Conservation (phyloP, 1,140 invertebrate species). For the Chironomus striatipennis region DNA sequence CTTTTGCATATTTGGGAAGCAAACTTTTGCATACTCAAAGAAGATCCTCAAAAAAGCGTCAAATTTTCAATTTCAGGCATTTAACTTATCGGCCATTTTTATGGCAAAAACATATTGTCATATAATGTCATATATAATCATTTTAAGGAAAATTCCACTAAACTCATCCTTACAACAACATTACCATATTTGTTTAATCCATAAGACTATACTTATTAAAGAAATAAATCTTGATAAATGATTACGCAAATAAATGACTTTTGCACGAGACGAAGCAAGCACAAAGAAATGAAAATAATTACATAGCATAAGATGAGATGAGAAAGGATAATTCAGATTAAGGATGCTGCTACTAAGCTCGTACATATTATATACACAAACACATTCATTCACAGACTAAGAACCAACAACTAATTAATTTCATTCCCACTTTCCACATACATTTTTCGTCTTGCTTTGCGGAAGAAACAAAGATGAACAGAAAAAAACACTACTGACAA, state of each 20-base stretch:
- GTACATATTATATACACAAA: background rate
- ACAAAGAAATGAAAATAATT: background rate
- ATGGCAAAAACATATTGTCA: no score
- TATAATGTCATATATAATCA: no score
- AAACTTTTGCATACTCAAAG: no score
- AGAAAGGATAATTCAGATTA: slow-evolving; percentile 13
- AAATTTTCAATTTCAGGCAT: no score
- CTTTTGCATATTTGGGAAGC: no score
- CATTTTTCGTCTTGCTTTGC: background rate
- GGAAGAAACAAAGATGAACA: background rate
- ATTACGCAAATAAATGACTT: slow-evolving; percentile 21
- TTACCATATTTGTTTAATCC: no score
- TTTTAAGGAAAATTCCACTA: no score
- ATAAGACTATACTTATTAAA: background rate
- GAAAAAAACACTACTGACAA: background rate
- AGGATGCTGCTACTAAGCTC: background rate
- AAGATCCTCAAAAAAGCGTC: no score
- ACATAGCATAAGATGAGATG: background rate
- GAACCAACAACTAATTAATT: background rate
- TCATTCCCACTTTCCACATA: background rate
- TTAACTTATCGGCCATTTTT: no score
- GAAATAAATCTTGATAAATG: slow-evolving; percentile 22
- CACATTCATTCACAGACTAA: background rate
- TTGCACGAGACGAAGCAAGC: background rate
- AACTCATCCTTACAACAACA: no score